phyloP scores from a whole-genome alignment of 2,888 invertebrate species.

The Apoda limacodes region DNA sequence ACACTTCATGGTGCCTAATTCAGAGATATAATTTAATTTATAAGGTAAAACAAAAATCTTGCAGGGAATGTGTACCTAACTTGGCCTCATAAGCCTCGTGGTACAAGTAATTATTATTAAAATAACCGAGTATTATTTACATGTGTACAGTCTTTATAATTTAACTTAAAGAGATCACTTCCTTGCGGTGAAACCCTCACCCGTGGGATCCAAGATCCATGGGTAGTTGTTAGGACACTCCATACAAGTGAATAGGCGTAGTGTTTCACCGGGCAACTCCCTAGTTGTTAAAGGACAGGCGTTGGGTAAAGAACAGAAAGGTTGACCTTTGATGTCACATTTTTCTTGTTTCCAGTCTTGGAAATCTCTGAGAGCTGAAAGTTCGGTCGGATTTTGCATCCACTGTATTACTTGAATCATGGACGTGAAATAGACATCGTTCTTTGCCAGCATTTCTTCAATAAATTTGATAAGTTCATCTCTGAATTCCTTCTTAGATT shows the following conservation, averaged over 20 bases:
- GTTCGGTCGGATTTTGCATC: conserved; percentile 95
- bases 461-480: conserved; percentile 93
- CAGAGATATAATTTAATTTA: too few relatives aligned
- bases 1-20: too few relatives aligned
- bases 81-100: background rate
- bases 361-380: conserved; percentile 89
- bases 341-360: conserved; percentile 94
- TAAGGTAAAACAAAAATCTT: too few relatives aligned
- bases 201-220: conserved; percentile 94
- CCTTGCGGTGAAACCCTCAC: conserved; percentile 90
- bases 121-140: conserved; percentile 69
- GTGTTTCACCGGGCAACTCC: conserved; percentile 91
- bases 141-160: conserved; percentile 65
- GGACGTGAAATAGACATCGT: conserved; percentile 94
- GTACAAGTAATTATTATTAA: conserved; percentile 40
- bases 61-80: too few relatives aligned
- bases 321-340: conserved; percentile 94
- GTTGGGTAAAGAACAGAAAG: conserved; percentile 92
- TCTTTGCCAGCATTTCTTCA: conserved; percentile 89
- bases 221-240: conserved; percentile 96
- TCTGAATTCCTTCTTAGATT: conserved; percentile 92
- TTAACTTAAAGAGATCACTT: conserved; percentile 72
- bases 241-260: conserved; percentile 94
- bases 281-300: conserved; percentile 90
- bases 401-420: conserved; percentile 93